Evolutionary conservation across 2,888 invertebrate species (phyloP), one percentile per base, ranked within the genome.

Genomic region (Nomada fucata): DNA sequence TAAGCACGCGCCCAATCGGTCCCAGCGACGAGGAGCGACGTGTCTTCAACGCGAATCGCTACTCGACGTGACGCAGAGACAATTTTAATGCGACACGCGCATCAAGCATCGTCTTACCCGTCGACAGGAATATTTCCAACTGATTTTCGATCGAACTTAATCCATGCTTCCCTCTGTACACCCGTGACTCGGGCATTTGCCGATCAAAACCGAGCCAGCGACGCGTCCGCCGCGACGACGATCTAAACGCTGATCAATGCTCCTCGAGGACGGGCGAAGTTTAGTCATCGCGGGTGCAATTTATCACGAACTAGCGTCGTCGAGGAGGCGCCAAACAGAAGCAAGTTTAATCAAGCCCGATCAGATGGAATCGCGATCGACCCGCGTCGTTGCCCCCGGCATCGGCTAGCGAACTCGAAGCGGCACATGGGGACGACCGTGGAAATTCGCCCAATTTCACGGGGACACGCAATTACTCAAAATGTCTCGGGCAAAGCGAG

Each of bases 371-470:
- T 79, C 65, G 65, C 81, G 69, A 79, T 81, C 74, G 74, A 79
- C 70, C 55, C 74, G 52, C 80, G 52, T 61, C 65, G 65, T 65
- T 70, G 65, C 69, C 59, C 11, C 55, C 5, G 64, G 60, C 74
- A 69, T 74, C 55, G 65, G 65, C 79, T 81, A 23, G 0, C 80
- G 65, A 29, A 29, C 20, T 78, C 53, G 59, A 65, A 59, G 65
- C 57, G 63, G 72, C 76, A 61, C 36, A 36, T n/a, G n/a, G 36
- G 36, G 76, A 87, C 75, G 68, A 84, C 77, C 76, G 71, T 78
- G 82, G 81, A 87, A 87, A 87, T 87, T 86, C 82, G 13, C 67
- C 60, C 82, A 81, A 88, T 86, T 79, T 83, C 73, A 82, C 44
- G 36, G 65, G 67, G 82, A 83, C 84, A 76, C 60, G 53, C 44